Percentiles rank a stretch among this genome's conserved stretches.
Evolutionary conservation across 2,113 vertebrate genomes (phyloP).

Genomic region (Megaleporinus macrocephalus): DNA sequence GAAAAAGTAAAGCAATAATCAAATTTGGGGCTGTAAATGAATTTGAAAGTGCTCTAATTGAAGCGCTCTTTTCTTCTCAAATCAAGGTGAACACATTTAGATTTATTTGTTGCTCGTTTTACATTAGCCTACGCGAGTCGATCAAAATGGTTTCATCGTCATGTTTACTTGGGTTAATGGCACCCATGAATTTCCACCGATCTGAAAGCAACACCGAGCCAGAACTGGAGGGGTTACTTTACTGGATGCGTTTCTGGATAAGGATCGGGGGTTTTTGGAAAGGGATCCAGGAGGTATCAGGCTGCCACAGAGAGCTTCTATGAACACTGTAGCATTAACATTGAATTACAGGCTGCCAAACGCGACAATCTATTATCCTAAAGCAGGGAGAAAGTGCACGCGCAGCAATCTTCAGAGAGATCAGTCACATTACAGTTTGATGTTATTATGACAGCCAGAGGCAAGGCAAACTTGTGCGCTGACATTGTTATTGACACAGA

Average conservation of each 20-base stretch:
- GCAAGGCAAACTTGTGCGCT: constrained; percentile 45
- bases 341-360: constrained; percentile 49
- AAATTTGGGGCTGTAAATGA: constrained; percentile 55
- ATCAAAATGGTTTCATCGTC: constrained; percentile 51
- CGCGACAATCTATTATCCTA: constrained; percentile 47
- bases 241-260: constrained; percentile 9
- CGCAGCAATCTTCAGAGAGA: constrained; percentile 46
- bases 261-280: too few relatives aligned
- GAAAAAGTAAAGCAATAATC: constrained; percentile 57
- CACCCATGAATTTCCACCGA: constrained; percentile 32
- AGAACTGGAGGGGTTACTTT: not conserved
- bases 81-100: constrained; percentile 46
- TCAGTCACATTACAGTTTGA: constrained; percentile 48
- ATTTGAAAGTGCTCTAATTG: constrained; percentile 60
- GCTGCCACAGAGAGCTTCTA: constrained; percentile 10
- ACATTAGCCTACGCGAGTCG: constrained; percentile 38
- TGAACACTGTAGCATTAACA: constrained; percentile 51
- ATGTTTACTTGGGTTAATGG: constrained; percentile 56
- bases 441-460: constrained; percentile 54
- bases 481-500: constrained; percentile 52
- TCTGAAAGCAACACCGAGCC: not conserved
- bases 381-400: constrained; percentile 41
- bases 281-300: constrained; percentile 25
- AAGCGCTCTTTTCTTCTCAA: constrained; percentile 43
- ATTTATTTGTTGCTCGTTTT: constrained; percentile 29